Percentiles rank a stretch among this genome's conserved stretches.
These are phyloP conservation scores for Pogonocichla stellata DNA, from an alignment of 2,113 vertebrate genomes.

Conservation along the genomic window DNA sequence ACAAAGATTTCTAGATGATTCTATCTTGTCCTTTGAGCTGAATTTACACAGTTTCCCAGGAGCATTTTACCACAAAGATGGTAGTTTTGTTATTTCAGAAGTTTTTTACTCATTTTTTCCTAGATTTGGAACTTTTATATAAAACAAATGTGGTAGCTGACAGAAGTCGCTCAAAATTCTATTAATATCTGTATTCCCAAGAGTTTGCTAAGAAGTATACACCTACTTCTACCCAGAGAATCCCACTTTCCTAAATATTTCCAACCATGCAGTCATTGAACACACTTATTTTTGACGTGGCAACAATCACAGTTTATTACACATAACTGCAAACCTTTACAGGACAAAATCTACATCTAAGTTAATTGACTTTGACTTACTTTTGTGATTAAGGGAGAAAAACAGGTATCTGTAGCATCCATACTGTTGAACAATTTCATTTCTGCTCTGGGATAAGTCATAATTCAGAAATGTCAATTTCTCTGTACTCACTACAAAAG, in stretches of 20 bases:
- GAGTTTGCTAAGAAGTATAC: not conserved
- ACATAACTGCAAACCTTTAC: not conserved
- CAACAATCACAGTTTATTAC: not conserved
- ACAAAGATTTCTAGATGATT: not conserved
- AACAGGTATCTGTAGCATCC: not conserved
- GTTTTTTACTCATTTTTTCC: not conserved
- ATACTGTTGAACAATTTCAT: not conserved
- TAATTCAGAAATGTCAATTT: not conserved
- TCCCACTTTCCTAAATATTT: not conserved
- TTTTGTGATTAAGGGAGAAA: not conserved
- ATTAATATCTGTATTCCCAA: not conserved
- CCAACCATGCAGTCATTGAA: not conserved
- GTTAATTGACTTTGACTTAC: not conserved
- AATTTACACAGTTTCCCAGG: not conserved
- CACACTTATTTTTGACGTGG: not conserved
- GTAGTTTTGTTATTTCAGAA: not conserved
- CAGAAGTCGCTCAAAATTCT: not conserved
- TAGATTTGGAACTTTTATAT: not conserved
- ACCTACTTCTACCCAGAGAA: not conserved
- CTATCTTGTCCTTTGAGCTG: not conserved
- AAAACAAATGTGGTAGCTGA: not conserved
- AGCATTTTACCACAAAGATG: not conserved
- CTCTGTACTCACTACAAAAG: not conserved
- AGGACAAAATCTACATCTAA: not conserved
- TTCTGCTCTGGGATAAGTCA: not conserved